phyloP scores from a whole-genome alignment of 2,113 vertebrate genomes.

The Corythaixoides concolor region DNA sequence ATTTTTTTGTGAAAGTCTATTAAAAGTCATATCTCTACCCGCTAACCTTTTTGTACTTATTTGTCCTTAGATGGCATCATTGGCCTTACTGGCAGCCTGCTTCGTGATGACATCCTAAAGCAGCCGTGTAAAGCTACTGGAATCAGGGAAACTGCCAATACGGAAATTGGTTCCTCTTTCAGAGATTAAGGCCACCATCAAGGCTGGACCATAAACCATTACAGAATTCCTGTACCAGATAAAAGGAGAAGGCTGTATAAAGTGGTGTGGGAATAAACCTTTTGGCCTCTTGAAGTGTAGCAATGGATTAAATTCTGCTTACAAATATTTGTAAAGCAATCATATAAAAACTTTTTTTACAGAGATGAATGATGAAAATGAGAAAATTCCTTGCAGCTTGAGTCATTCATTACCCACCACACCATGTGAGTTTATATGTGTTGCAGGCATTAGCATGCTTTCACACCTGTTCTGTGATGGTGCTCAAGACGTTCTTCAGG shows the following conservation, averaged over 20 bases:
- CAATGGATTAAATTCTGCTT: background rate
- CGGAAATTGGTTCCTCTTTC: background rate
- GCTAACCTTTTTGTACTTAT: background rate
- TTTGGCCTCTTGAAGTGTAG: background rate
- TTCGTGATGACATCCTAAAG: background rate
- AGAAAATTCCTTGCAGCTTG: background rate
- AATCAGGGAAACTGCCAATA: background rate
- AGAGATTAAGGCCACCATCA: background rate
- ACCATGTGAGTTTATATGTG: fast-evolving
- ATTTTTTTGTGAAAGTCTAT: background rate
- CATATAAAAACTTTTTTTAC: background rate
- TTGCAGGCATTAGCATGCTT: background rate
- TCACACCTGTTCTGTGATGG: background rate
- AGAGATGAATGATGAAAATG: background rate
- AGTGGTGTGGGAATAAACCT: background rate
- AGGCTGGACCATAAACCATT: background rate
- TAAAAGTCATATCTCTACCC: background rate
- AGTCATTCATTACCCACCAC: background rate
- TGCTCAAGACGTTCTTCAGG: background rate
- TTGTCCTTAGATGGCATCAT: background rate
- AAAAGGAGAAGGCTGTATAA: background rate
- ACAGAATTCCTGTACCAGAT: background rate
- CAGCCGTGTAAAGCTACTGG: background rate
- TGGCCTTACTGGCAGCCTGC: background rate
- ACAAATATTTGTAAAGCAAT: background rate